Conservation (phyloP, 37 sponge, comb jelly and placozoan genomes). For the Geodia barretti region DNA sequence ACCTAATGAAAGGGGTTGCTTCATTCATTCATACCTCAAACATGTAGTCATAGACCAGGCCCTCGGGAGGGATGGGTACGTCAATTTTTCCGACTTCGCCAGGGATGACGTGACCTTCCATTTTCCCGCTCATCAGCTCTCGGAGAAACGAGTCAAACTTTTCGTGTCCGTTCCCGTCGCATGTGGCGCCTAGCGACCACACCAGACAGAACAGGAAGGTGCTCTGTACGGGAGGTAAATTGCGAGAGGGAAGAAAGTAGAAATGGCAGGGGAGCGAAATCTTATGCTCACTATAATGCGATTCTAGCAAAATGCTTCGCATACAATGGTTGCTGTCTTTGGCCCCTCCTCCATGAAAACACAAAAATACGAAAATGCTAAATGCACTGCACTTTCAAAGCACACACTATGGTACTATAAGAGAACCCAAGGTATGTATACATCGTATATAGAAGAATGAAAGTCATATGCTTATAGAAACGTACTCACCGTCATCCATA, state of each 20-base stretch:
- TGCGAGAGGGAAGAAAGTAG: not conserved
- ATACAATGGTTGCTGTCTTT: no score
- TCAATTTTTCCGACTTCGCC: conserved; percentile 88
- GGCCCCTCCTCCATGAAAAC: no score
- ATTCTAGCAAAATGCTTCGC: not conserved
- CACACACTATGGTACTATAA: not conserved
- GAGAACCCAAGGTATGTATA: not conserved
- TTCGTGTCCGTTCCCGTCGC: conserved; percentile 75
- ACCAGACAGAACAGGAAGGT: conserved; percentile 81
- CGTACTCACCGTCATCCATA: conserved; percentile 60
- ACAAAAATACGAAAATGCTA: no score
- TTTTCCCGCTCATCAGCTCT: conserved; percentile 78
- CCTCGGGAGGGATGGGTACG: conserved; percentile 86
- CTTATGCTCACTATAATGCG: not conserved
- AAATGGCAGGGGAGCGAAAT: not conserved
- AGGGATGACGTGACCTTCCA: conserved; percentile 57
- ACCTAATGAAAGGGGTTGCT: not conserved
- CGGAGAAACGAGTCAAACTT: conserved; percentile 85
- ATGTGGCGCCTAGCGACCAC: conserved; percentile 92
- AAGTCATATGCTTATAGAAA: not conserved
- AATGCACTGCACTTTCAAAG: no score
- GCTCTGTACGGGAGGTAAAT: conserved; percentile 32
- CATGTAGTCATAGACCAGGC: conserved; percentile 89
- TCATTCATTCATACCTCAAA: conserved; percentile 69
- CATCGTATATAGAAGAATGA: not conserved